Percentiles rank a stretch among this genome's conserved stretches.
phyloP scores from a whole-genome alignment of 64 coral and sea anemone genomes.

The Actinia tenebrosa region DNA sequence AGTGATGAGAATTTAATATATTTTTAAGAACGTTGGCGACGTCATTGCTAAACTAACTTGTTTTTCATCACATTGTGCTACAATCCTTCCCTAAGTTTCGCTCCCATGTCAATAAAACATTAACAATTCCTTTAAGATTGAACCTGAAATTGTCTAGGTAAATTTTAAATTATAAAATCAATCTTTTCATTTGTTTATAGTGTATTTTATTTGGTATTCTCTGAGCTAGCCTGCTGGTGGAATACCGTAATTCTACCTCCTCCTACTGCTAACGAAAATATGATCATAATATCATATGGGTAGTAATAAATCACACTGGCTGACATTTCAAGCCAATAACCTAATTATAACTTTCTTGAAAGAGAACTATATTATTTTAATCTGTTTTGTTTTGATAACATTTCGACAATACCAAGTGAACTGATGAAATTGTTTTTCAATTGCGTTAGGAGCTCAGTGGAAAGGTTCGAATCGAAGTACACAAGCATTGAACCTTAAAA shows the following conservation, averaged over 20 bases:
- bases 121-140: not conserved
- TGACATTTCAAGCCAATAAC: conserved; percentile 16
- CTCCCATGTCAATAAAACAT: conserved; percentile 20
- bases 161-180: not conserved
- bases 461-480: not conserved
- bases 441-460: not conserved
- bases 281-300: not conserved
- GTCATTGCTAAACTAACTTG: not conserved
- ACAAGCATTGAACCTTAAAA: not conserved
- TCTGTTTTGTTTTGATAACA: conserved; percentile 12
- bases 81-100: not conserved
- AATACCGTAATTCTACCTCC: not conserved
- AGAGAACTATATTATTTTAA: conserved; percentile 27
- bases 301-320: conserved; percentile 5
- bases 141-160: not conserved
- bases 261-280: conserved; percentile 6
- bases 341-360: conserved; percentile 21
- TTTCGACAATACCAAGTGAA: not conserved
- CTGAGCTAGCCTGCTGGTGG: not conserved
- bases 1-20: conserved; percentile 13
- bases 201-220: conserved; percentile 1
- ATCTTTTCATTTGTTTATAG: not conserved
- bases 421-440: not conserved
- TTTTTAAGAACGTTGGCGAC: conserved; percentile 11
- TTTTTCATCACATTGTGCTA: not conserved